phyloP scores from a whole-genome alignment of 2,113 vertebrate species.

The Brachyistius frenatus region DNA sequence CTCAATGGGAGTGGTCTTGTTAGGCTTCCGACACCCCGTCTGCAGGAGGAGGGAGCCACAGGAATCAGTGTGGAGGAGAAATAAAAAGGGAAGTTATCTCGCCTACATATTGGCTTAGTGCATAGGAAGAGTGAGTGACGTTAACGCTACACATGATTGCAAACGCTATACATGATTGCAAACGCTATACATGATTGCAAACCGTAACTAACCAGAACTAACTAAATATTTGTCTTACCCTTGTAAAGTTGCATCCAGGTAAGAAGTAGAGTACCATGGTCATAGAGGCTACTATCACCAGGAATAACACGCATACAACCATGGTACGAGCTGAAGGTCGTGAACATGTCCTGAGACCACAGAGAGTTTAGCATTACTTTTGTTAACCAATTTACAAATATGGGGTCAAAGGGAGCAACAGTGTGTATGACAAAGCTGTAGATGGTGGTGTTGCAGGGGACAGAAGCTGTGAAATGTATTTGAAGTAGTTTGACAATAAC shows the following conservation, averaged over 20 bases:
- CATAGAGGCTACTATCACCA: constrained; percentile 88
- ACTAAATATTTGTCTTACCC: constrained; percentile 72
- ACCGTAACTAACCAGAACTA: neutral
- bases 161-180: neutral
- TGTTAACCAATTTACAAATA: neutral
- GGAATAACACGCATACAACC: constrained; percentile 86
- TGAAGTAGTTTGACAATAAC: too few species aligned
- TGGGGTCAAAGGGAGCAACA: neutral
- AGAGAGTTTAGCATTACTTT: neutral
- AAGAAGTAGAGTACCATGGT: constrained; percentile 91
- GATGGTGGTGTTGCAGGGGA: too few species aligned
- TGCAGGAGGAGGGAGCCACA: constrained; percentile 29
- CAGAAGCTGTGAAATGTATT: too few species aligned
- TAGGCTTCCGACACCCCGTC: constrained; percentile 88
- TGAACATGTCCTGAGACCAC: constrained; percentile 80
- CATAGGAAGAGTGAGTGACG: neutral
- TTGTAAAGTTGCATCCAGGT: constrained; percentile 94
- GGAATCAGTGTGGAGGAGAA: neutral
- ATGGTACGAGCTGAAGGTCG: constrained; percentile 86
- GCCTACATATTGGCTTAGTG: neutral
- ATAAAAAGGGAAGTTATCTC: neutral
- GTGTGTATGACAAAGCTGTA: neutral
- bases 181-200: neutral
- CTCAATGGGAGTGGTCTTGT: constrained; percentile 79
- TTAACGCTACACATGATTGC: neutral